Evolutionary conservation across 2,113 vertebrate species (phyloP), one percentile per base, ranked within the genome.

Genomic region (Heterochromis multidens): DNA sequence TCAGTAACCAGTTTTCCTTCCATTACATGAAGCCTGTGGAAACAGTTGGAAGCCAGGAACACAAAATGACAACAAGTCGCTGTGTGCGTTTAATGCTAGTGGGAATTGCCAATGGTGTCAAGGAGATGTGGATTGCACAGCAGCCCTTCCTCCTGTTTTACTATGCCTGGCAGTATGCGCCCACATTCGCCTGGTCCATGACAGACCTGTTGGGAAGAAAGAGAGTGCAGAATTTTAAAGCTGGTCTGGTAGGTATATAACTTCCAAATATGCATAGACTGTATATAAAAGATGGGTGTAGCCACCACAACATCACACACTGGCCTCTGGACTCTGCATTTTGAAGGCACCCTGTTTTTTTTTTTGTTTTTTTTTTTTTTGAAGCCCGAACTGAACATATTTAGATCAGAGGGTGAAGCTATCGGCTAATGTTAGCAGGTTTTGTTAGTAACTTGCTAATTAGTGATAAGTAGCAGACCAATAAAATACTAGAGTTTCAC

Each of bases 51-150:
- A 95, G 95, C 49, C 97, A 99, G 90, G 91, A 88, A 4, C 82
- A 97, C 93, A 99, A 99, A 96, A 99, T 99, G 98, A 21, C 95
- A 1, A 97, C 98, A 0, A 93, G 93, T 7, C 97, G 97, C 81
- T 99, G 98, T 21, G 97, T 87, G 14, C 94, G 37, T 6, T 96
- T 99, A 60, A 99, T 97, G n/a, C 91, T 99, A 88, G 95, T 97
- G 77, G 96, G 96, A 88, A 84, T 95, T 12, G 96, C 96, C 85
- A 99, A 99, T 1, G 91, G 95, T 27, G 86, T 98, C 87, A 96
- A 97, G 91, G 98, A 99, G 93, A 97, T 97, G 76, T 99, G 98
- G 98, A 95, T 99, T 4, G 89, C 96, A 0, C 94, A 97, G 57
- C 96, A 99, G 1, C 98, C 98, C 9, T 97, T 97, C 80, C 94